Evolutionary conservation across 2,113 vertebrate genomes (phyloP), one percentile per base, ranked within the genome.

Genomic region (Grallaria varia): DNA sequence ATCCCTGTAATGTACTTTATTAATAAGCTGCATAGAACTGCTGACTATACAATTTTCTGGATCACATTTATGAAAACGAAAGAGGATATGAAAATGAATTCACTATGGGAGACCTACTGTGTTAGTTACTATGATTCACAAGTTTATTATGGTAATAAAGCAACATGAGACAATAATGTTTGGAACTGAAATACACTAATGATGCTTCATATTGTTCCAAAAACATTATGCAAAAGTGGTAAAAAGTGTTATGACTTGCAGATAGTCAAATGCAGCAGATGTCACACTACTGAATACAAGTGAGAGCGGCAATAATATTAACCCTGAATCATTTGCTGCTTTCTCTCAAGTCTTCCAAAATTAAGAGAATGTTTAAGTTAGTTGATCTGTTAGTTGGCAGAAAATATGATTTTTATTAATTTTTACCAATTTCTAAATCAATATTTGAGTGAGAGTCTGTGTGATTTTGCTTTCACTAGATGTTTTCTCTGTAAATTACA

Each of bases 101-200:
- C 93, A 69, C 96, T 95, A 73, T 1, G 37, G 97, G 96, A 97
- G 62, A 45, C 96, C 95, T 94, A 93, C 96, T 96, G 96, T 94
- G 96, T 97, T 97, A 97, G 97, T 97, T 97, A 97, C 96, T 90
- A 84, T 96, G 97, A 98, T 97, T 98, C 97, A 95, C 93, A 98
- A 97, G 96, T 98, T 98, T 98, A 98, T 98, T 98, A 97, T 97
- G 84, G 94, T 91, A 97, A 98, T 98, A 98, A 98, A 98, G 94
- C 95, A 98, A 97, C 96, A 96, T 76, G 96, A 98, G 94, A 96
- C 85, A 91, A 96, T 97, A 97, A 97, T 74, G 52, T 81, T 79
- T 73, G 74, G 86, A 87, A 95, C 81, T 95, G 87, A 95, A 95
- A 97, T 96, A 90, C 92, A 89, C 85, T 97, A 97, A 95, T 93